Evolutionary conservation across 2,797 vertebrate genomes (phyloP).

Genomic region (Toxotes lorentzi): DNA sequence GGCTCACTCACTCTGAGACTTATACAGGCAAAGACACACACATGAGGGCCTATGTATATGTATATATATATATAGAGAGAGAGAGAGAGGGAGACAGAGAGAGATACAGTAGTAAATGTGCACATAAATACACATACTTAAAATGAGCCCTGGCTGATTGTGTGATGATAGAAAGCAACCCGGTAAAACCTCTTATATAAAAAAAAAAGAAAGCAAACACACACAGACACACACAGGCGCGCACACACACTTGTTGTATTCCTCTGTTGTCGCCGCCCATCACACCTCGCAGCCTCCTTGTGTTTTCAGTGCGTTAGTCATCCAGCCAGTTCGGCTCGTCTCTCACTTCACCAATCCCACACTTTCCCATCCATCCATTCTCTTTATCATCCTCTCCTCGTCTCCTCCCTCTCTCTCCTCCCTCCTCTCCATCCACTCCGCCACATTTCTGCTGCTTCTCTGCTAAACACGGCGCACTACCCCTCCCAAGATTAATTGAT

Average conservation of each 20-base stretch:
- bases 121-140: slow-evolving; percentile 7
- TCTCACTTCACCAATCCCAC: slow-evolving; percentile 94
- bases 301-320: slow-evolving; percentile 60
- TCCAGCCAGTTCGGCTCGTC: slow-evolving; percentile 90
- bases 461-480: slow-evolving; percentile 97
- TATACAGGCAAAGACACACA: not conserved
- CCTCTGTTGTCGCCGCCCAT: slow-evolving; percentile 87
- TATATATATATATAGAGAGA: no score
- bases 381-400: slow-evolving; percentile 67
- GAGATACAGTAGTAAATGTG: not conserved
- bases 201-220: not conserved
- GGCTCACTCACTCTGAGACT: slow-evolving; percentile 41
- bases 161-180: slow-evolving; percentile 7
- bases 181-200: slow-evolving; percentile 7
- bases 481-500: slow-evolving; percentile 99
- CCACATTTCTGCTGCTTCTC: slow-evolving; percentile 95
- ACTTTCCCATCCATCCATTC: slow-evolving; percentile 75
- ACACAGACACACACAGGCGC: slow-evolving; percentile 7
- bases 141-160: slow-evolving; percentile 14
- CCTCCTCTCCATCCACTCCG: slow-evolving; percentile 84
- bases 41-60: not conserved
- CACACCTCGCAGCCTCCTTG: slow-evolving; percentile 86
- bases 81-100: no score
- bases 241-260: slow-evolving; percentile 79
- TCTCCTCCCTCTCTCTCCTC: slow-evolving; percentile 53